phyloP scores from a whole-genome alignment of 2,113 vertebrate species.

The Microtus pennsylvanicus region DNA sequence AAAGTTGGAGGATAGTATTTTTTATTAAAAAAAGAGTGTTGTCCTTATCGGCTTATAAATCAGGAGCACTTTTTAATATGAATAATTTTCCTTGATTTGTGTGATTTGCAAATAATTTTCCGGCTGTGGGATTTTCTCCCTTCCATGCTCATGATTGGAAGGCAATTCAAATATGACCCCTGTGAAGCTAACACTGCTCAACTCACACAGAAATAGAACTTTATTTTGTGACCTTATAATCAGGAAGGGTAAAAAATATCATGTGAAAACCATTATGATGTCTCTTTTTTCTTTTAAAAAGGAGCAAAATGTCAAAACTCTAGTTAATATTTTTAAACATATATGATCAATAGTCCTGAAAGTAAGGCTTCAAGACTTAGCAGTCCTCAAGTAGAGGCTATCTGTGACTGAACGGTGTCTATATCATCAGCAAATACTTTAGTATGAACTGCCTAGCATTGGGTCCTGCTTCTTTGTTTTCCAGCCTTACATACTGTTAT shows the following conservation, averaged over 20 bases:
- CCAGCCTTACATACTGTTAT: not conserved
- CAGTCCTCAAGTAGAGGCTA: rapidly evolving
- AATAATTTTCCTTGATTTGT: constrained; percentile 42
- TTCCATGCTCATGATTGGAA: not conserved
- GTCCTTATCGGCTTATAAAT: not conserved
- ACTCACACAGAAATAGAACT: not conserved
- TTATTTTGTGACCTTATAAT: constrained; percentile 37
- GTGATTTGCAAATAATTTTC: constrained; percentile 50
- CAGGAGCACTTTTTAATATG: not conserved
- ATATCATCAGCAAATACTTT: not conserved
- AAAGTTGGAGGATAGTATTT: not conserved
- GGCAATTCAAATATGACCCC: not conserved
- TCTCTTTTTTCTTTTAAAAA: not conserved
- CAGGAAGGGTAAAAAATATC: constrained; percentile 24
- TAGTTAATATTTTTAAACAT: not conserved
- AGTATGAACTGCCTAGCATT: too few species aligned
- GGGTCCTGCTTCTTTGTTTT: not conserved
- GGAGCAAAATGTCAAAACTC: not conserved
- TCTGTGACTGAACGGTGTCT: not conserved
- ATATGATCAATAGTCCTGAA: not conserved
- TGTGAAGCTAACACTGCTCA: not conserved
- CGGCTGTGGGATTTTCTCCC: constrained; percentile 13
- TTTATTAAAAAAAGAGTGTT: constrained; percentile 9
- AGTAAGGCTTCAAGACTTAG: not conserved
- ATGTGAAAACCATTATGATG: not conserved